Percentiles rank a stretch among this genome's conserved stretches.
Conservation (phyloP, 2,113 vertebrate genomes). For the Dermatemys mawii region DNA sequence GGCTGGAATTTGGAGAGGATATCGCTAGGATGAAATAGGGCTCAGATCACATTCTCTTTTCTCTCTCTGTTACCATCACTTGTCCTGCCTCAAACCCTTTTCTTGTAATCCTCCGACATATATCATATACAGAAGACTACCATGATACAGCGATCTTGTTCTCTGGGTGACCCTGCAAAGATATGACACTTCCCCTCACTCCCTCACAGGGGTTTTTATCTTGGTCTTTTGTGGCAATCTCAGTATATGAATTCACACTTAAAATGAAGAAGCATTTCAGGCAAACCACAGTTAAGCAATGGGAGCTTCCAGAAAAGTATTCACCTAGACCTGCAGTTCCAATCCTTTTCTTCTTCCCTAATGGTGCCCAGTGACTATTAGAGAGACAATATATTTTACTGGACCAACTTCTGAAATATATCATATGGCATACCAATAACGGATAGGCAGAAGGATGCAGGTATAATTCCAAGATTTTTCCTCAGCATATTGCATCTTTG, state of each 20-base stretch:
- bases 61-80: constrained; percentile 31
- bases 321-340: constrained; percentile 31
- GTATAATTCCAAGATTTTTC: constrained; percentile 55
- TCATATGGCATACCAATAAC: neutral
- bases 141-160: constrained; percentile 44
- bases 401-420: constrained; percentile 14
- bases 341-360: constrained; percentile 8
- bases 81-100: constrained; percentile 51
- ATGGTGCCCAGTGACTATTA: neutral
- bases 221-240: constrained; percentile 54
- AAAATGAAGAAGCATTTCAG: constrained; percentile 42
- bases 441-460: constrained; percentile 44
- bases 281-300: constrained; percentile 20
- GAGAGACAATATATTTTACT: neutral
- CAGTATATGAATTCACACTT: constrained; percentile 30
- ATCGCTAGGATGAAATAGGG: constrained; percentile 18
- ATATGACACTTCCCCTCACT: neutral
- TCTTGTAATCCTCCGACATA: constrained; percentile 41
- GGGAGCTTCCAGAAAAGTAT: neutral
- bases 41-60: constrained; percentile 39
- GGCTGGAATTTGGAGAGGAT: constrained; percentile 25
- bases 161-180: constrained; percentile 50
- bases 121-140: constrained; percentile 49
- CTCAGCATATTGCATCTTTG: constrained; percentile 24
- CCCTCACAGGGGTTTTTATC: neutral